These are phyloP conservation scores for Drosophila takahashii DNA, from an alignment of 1,140 invertebrate species.

Conservation along the genomic window DNA sequence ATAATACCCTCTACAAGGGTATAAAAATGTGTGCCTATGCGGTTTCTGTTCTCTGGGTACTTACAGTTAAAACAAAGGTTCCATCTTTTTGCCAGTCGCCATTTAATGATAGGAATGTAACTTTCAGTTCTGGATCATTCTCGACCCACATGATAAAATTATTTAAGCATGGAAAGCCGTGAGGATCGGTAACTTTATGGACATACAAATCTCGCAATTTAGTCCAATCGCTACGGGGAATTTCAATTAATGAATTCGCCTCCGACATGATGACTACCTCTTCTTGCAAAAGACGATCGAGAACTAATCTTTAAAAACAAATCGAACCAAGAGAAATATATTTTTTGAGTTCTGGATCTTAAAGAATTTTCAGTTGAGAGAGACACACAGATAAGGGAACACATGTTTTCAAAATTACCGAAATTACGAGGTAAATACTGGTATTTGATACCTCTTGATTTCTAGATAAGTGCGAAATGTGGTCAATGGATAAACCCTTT, in stretches of 20 bases:
- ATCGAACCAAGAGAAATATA: not conserved
- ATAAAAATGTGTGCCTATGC: no score
- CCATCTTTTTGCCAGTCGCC: conserved; percentile 63
- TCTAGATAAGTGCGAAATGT: no score
- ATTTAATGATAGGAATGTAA: conserved; percentile 57
- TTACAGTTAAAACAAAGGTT: conserved; percentile 56
- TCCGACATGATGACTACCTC: conserved; percentile 34
- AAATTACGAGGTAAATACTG: no score
- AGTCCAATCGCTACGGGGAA: conserved; percentile 55
- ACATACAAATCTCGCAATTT: conserved; percentile 55
- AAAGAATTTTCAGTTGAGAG: not conserved
- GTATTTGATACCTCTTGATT: no score
- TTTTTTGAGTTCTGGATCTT: not conserved
- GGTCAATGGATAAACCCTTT: no score
- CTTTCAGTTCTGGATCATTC: conserved; percentile 39
- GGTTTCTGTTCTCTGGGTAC: not conserved
- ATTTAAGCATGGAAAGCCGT: conserved; percentile 45
- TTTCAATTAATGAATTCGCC: conserved; percentile 57
- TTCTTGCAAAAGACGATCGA: not conserved
- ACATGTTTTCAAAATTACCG: no score
- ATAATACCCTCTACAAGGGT: no score
- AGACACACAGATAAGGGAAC: not conserved
- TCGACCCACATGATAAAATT: conserved; percentile 61
- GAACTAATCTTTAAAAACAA: conserved; percentile 7
- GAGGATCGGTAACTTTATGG: conserved; percentile 23